These are phyloP conservation scores for Agapornis canus DNA, from an alignment of 2,797 vertebrate genomes.

Conservation along the genomic window DNA sequence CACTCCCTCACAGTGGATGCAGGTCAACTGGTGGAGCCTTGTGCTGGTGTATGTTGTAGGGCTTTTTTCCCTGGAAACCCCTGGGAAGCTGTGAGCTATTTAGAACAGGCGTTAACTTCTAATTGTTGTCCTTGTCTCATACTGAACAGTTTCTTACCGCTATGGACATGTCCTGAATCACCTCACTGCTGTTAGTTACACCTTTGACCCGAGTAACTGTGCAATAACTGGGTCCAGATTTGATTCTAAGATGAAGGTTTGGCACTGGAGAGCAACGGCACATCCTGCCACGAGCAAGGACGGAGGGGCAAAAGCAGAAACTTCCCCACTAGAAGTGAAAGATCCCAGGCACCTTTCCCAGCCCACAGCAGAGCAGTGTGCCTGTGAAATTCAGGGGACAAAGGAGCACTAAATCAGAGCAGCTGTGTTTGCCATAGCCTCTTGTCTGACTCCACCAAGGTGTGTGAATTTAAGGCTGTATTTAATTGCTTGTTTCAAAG, in stretches of 20 bases:
- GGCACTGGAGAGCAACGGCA: neutral
- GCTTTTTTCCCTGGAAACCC: neutral
- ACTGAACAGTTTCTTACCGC: neutral
- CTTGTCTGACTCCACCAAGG: neutral
- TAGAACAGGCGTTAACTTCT: neutral
- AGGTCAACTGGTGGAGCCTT: neutral
- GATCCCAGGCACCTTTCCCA: neutral
- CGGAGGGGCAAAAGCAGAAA: neutral
- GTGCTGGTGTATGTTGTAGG: neutral
- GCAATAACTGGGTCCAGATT: neutral
- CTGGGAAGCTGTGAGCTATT: neutral
- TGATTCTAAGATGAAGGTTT: neutral
- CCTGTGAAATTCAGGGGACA: neutral
- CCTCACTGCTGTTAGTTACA: neutral
- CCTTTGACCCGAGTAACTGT: neutral
- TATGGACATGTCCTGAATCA: neutral
- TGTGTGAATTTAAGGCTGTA: neutral
- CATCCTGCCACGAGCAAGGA: neutral
- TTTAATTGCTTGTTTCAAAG: neutral
- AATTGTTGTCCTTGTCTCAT: neutral
- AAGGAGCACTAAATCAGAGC: neutral
- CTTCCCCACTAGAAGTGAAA: accelerated
- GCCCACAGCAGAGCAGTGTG: accelerated
- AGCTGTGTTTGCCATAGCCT: accelerated
- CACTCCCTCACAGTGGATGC: neutral